These are phyloP conservation scores for Cinara cedri DNA, from an alignment of 2,888 invertebrate genomes.

Conservation along the genomic window DNA sequence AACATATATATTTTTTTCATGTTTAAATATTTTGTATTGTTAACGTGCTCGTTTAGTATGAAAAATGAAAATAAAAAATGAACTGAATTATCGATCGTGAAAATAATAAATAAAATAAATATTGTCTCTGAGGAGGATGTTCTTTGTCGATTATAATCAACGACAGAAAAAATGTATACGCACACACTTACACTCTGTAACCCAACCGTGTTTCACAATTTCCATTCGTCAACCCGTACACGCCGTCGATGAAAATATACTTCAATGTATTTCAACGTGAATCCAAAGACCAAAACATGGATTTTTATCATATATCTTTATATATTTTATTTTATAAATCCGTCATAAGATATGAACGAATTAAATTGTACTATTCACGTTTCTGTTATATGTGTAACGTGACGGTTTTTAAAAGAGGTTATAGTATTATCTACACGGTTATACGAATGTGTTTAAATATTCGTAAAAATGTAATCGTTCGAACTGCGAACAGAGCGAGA, in stretches of 20 bases:
- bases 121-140: background rate
- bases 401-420: too few relatives aligned
- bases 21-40: background rate
- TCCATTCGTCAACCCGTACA: background rate
- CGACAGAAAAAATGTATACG: background rate
- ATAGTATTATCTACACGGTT: too few relatives aligned
- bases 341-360: too few relatives aligned
- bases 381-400: too few relatives aligned
- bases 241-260: background rate
- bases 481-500: too few relatives aligned
- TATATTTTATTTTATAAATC: too few relatives aligned
- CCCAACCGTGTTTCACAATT: background rate
- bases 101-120: slow-evolving; percentile 16
- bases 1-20: slow-evolving; percentile 10
- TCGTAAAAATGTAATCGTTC: too few relatives aligned
- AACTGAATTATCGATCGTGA: slow-evolving; percentile 10
- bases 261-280: background rate
- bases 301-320: background rate
- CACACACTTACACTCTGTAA: background rate
- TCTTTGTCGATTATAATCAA: slow-evolving; percentile 8
- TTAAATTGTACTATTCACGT: too few relatives aligned
- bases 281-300: background rate
- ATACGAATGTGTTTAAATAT: too few relatives aligned
- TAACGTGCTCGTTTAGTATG: background rate
- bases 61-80: background rate